Conservation (phyloP, 2,113 vertebrate species). For the Pollachius pollachius region DNA sequence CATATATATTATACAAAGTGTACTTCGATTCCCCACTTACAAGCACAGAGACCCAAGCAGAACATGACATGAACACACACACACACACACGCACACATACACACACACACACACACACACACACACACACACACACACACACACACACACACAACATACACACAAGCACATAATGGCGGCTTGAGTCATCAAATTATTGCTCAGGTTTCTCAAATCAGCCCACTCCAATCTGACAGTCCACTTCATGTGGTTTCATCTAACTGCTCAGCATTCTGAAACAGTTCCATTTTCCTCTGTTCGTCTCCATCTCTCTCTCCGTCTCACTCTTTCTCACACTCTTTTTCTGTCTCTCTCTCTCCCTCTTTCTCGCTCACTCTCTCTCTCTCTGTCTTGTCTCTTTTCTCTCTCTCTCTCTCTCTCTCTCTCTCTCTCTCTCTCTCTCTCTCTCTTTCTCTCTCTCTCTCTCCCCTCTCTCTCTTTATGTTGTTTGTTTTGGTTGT, state of each 20-base stretch:
- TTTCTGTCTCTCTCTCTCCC: background rate
- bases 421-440: background rate
- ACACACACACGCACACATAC: background rate
- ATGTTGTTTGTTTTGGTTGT: background rate
- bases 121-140: background rate
- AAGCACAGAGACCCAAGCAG: background rate
- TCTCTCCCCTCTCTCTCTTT: background rate
- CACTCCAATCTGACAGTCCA: slow-evolving; percentile 39
- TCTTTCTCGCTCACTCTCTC: background rate
- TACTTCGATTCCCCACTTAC: no score
- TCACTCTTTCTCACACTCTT: background rate
- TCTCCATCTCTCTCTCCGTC: background rate
- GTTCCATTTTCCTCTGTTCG: background rate
- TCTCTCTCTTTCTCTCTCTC: background rate
- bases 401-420: background rate
- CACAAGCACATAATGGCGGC: slow-evolving; percentile 8
- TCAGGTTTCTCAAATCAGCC: slow-evolving; percentile 30
- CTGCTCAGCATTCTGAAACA: slow-evolving; percentile 1
- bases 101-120: background rate
- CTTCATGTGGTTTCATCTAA: slow-evolving; percentile 20
- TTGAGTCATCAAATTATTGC: slow-evolving; percentile 33
- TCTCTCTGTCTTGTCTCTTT: slow-evolving; percentile 3
- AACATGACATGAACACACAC: background rate
- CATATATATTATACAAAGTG: background rate
- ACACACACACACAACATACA: background rate